These are phyloP conservation scores for Scaptomyza tumidula DNA, from an alignment of 2,888 invertebrate species.

Conservation along the genomic window DNA sequence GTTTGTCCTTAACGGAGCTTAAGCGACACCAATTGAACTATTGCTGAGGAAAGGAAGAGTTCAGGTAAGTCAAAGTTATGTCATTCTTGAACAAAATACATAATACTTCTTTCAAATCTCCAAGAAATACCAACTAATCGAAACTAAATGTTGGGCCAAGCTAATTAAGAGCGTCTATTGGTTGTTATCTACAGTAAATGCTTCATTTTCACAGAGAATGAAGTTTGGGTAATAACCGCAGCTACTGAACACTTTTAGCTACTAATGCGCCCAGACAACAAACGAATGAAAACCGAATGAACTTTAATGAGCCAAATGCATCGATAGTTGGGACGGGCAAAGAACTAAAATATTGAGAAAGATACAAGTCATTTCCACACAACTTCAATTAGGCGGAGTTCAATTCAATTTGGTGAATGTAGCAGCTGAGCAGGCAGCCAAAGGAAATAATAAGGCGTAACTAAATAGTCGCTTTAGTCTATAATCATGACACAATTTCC, in stretches of 20 bases:
- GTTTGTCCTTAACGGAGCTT: constrained; percentile 6
- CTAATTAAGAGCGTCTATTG: constrained; percentile 50
- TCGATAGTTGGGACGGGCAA: constrained; percentile 30
- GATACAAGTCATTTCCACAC: constrained; percentile 69
- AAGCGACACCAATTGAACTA: background rate
- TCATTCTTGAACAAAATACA: too few species aligned
- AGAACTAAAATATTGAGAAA: constrained; percentile 23
- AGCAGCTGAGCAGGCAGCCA: constrained; percentile 18
- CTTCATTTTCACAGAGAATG: constrained; percentile 28
- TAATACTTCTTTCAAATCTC: background rate
- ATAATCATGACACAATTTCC: constrained; percentile 81
- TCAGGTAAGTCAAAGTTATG: too few species aligned
- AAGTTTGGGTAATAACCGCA: background rate
- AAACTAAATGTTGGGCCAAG: constrained; percentile 2
- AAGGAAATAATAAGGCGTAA: constrained; percentile 79
- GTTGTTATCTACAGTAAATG: constrained; percentile 25
- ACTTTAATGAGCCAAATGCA: constrained; percentile 61
- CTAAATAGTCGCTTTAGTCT: constrained; percentile 80
- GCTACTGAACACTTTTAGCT: constrained; percentile 7
- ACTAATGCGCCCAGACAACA: constrained; percentile 15
- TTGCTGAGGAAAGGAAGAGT: too few species aligned
- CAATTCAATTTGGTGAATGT: constrained; percentile 60
- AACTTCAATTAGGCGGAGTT: constrained; percentile 72
- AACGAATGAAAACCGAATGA: constrained; percentile 54
- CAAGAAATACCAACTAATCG: constrained; percentile 21